Conservation (phyloP, 2,888 invertebrate species). For the Stenichneumon culpator region DNA sequence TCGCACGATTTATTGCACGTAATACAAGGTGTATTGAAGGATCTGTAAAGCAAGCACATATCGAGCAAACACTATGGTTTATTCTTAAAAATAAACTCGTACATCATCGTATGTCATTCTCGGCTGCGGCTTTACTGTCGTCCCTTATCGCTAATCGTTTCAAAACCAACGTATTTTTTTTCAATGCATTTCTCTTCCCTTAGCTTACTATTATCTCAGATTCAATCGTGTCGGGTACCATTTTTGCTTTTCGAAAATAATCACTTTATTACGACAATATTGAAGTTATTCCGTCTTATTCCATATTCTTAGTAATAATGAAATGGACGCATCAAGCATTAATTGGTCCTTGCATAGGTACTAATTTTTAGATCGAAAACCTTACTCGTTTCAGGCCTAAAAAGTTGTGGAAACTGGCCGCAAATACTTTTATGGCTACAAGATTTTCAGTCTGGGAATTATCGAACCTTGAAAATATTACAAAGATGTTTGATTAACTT, state of each 20-base stretch:
- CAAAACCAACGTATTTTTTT: not conserved
- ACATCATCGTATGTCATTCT: not conserved
- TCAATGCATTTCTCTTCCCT: not conserved
- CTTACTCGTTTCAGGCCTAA: too few species aligned
- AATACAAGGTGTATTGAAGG: not conserved
- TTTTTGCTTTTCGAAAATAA: not conserved
- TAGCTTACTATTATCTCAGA: not conserved
- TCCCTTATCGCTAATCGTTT: conserved; percentile 14
- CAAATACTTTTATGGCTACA: too few species aligned
- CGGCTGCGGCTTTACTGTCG: not conserved
- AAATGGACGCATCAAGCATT: not conserved
- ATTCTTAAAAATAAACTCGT: not conserved
- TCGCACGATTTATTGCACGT: not conserved
- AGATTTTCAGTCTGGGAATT: too few species aligned
- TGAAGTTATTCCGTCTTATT: not conserved
- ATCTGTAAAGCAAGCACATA: not conserved
- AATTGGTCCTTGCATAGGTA: too few species aligned
- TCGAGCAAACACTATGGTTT: not conserved
- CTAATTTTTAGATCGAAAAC: too few species aligned
- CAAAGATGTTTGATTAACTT: too few species aligned
- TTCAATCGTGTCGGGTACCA: not conserved
- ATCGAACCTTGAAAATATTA: too few species aligned
- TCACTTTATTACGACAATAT: not conserved
- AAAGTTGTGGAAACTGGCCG: too few species aligned
- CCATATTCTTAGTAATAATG: not conserved